phyloP scores from a whole-genome alignment of 2,113 vertebrate genomes.

The Oxyura jamaicensis region DNA sequence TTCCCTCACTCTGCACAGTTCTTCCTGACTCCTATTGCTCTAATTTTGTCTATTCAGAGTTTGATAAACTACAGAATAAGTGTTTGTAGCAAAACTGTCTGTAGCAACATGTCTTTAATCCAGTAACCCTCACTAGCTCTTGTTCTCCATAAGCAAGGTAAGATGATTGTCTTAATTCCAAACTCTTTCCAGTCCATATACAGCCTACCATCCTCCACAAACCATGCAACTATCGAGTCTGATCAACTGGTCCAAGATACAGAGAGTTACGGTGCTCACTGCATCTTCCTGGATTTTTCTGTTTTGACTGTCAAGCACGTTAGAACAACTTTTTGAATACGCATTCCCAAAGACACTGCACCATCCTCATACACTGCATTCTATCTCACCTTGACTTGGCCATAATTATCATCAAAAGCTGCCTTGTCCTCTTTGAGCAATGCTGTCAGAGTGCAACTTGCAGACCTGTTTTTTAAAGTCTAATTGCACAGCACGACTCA shows the following conservation, averaged over 20 bases:
- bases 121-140: background rate
- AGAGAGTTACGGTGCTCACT: background rate
- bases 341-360: background rate
- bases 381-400: background rate
- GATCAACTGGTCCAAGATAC: background rate
- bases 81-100: background rate
- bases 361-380: background rate
- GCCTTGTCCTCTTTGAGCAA: background rate
- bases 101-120: background rate
- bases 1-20: background rate
- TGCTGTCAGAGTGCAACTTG: background rate
- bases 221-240: background rate
- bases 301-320: background rate
- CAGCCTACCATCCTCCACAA: background rate
- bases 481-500: background rate
- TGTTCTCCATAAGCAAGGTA: background rate
- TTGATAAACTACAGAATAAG: background rate
- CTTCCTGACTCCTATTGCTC: background rate
- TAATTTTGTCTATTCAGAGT: background rate
- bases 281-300: background rate
- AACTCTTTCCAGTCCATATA: background rate
- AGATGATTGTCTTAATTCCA: background rate
- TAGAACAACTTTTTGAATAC: background rate
- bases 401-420: background rate
- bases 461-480: background rate